Evolutionary conservation across 1,140 invertebrate species (phyloP), one percentile per base, ranked within the genome.

Genomic region (Microplitis mediator): DNA sequence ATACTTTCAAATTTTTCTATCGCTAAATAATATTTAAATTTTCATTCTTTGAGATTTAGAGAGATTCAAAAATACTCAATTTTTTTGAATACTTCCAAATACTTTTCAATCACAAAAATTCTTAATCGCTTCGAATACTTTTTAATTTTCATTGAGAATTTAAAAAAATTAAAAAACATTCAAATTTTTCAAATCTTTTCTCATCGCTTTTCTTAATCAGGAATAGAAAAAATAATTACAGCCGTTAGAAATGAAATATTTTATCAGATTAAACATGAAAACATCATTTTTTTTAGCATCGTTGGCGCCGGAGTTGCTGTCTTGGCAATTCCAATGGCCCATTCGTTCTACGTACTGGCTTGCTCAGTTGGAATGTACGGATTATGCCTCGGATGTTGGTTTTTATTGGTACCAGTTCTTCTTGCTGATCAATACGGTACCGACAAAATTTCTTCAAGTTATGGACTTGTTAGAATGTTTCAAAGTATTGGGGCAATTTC

Each of bases 401-500:
- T 93, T 79, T 89, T 93, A 3, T 80, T 93, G 39, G 91, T 93
- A 72, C 92, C 92, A 0, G 91, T 93, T 14, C 83, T 94, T 23
- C 86, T 94, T 23, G 91, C 92, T 1, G 92, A 93, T 80, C 88
- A 93, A 16, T 93, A 93, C 76, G 92, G 92, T 4, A 92, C 89
- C 1, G 91, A 93, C 45, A 88, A 91, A 63, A 92, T 94, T 72
- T 92, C 91, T 51, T 93, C 92, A 8, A 93, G 91, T 16, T 93
- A 93, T 77, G 92, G 92, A 4, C 87, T 94, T 31, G 91, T 93
- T 2, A 85, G 92, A 14, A 91, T 93, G 89, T 93, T 93, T 80
- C 92, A 93, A 83, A 92, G 91, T 73, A 83, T 93, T n/a, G 91
- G 91, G 0, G 92, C 92, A 9, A 91, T 93, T 4, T 91, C 91